Conservation (phyloP, 1,140 invertebrate genomes). For the Drosophila sproati region DNA sequence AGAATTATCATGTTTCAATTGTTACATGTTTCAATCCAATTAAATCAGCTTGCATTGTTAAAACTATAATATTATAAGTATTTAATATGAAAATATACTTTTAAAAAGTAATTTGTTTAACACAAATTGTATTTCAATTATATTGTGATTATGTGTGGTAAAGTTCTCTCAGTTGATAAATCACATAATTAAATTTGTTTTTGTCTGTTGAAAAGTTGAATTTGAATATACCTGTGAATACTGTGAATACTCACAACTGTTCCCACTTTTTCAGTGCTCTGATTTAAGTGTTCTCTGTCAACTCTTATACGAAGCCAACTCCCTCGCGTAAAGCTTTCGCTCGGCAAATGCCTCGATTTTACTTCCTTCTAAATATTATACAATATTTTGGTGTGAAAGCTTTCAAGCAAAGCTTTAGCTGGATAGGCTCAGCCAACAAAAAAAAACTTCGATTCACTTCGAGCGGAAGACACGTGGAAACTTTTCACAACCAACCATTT, state of each 20-base stretch:
- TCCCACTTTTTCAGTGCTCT: conserved; percentile 12
- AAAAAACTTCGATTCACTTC: conserved; percentile 2
- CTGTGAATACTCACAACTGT: conserved; percentile 5
- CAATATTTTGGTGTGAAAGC: conserved; percentile 36
- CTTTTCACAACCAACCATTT: conserved; percentile 11
- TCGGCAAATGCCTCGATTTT: conserved; percentile 23
- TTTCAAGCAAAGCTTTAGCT: conserved; percentile 19
- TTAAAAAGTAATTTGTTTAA: no score
- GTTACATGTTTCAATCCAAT: no score
- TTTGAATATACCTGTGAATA: neutral
- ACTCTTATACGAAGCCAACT: conserved; percentile 28
- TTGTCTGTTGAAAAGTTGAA: neutral
- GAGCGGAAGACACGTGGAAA: neutral
- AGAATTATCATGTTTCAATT: no score
- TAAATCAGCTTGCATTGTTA: no score
- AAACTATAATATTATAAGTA: no score
- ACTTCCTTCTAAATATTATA: conserved; percentile 32
- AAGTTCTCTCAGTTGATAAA: neutral
- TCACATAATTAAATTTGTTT: neutral
- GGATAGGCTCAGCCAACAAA: conserved; percentile 11
- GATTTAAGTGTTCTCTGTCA: neutral
- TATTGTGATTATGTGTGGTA: no score
- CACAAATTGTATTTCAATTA: no score
- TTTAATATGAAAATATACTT: no score
- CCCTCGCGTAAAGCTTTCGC: conserved; percentile 22